Evolutionary conservation across 2,797 vertebrate genomes (phyloP), one percentile per base, ranked within the genome.

Genomic region (Lutjanus argentimaculatus): DNA sequence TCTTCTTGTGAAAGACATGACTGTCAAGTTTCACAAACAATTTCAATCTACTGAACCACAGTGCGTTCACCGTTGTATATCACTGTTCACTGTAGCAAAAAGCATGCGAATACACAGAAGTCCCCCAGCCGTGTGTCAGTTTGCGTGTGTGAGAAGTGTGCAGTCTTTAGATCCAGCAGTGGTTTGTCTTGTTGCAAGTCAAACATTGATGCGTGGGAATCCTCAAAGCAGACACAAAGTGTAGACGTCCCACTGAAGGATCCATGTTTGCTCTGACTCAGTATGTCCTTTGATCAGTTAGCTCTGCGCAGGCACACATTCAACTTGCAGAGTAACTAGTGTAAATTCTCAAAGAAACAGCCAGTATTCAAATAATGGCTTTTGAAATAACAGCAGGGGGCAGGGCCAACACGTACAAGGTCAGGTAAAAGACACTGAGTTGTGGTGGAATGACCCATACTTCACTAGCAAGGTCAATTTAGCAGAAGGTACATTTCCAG

Each of bases 181-280:
- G 14, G 64, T 77, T 87, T 15, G 48, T 49, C 83, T 68, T 63
- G 85, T 80, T 82, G 19, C 40, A 80, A 76, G 48, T 36, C 66
- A 82, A 78, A 85, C 65, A 84, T 0, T 49, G 46, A 71, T 80
- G 57, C 1, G 0, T 66, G 25, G 68, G 55, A 78, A 57, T 61
- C 67, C 40, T 67, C 8, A 30, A 30, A 49, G 42, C 1, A 64
- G 21, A 0, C 25, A 58, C 10, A n/a, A 43, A 46, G 21, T 46
- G 30, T 14, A n/a, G 16, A 59, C n/a, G 48, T 55, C 17, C 53
- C 57, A 68, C 45, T 42, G 16, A 58, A 8, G 12, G 9, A 63
- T 56, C 5, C 7, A 58, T 22, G 40, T 73, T 67, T 56, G 25
- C 42, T 40, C 7, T 63, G 52, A 58, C 56, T 45, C 40, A 43